Evolutionary conservation across 2,888 invertebrate species (phyloP).

Genomic region (Andrena flavipes): DNA sequence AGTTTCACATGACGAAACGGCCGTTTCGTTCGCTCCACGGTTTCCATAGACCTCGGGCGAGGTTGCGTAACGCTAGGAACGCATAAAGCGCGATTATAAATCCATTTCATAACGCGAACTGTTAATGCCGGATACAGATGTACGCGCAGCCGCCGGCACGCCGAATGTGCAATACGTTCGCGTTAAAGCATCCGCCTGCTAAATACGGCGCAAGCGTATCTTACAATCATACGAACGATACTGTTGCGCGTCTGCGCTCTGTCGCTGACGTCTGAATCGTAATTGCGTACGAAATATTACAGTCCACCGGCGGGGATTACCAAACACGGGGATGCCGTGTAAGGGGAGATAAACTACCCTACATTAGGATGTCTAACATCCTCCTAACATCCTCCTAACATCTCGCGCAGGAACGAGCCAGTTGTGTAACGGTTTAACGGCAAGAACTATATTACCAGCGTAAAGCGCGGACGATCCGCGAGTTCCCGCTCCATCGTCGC

Average conservation of each 20-base stretch:
- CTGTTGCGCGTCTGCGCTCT: conserved; percentile 56
- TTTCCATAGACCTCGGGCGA: conserved; percentile 30
- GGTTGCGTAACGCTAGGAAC: conserved; percentile 48
- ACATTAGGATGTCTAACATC: conserved; percentile 65
- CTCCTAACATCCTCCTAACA: conserved; percentile 29
- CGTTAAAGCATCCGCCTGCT: conserved; percentile 62
- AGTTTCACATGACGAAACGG: background rate
- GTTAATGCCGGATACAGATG: conserved; percentile 54
- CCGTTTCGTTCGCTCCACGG: background rate
- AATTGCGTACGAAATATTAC: conserved; percentile 69
- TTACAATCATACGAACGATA: conserved; percentile 59
- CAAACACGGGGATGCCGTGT: conserved; percentile 44
- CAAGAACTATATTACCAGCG: conserved; percentile 59
- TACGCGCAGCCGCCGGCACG: conserved; percentile 21
- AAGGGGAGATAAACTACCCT: conserved; percentile 57
- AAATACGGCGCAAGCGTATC: conserved; percentile 67
- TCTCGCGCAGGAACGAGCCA: conserved; percentile 44
- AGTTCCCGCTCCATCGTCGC: background rate
- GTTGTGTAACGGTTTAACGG: conserved; percentile 67
- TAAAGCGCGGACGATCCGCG: conserved; percentile 30
- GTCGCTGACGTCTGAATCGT: conserved; percentile 73
- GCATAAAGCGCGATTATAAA: conserved; percentile 62
- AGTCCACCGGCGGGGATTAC: conserved; percentile 35
- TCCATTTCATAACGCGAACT: conserved; percentile 63
- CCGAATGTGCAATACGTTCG: conserved; percentile 58